Base-by-base conservation (phyloP, 1,140 invertebrate species). In the Drosophila neocordata region DNA sequence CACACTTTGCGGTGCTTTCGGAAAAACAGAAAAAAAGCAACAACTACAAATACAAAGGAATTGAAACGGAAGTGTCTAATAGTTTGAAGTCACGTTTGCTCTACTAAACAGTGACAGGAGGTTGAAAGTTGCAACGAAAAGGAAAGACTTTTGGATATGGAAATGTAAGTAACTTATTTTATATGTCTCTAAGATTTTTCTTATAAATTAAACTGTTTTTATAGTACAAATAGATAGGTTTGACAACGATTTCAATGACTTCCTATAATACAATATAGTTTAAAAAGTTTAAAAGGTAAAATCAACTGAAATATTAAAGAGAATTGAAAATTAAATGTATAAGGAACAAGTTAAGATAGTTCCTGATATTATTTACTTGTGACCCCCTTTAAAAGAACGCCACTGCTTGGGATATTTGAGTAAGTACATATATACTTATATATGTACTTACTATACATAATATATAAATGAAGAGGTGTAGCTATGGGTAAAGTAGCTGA, bases 61-160 rank as follows among this genome's bases (percentile, higher is more conserved):
- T 57, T 12, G 64, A 62, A 85, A 67, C 78, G 78, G 83, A 87
- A 87, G 82, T 87, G 52, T 48, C 69, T 74, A 67, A 77, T 85
- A 73, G 69, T 69, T 58, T n/a, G 55, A 37, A 74, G 64, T 68
- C 82, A 87, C 82, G 82, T 87, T 71, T 79, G 65, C 48, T 38
- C 55, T 52, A 65, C 83, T 4, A 56, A 18, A 64, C 57, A 57
- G 38, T 44, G 38, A 44, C 38, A 6, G 3, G 4, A 24, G 27
- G 27, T 4, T 31, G 1, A 31, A 31, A 31, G n/a, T n/a, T n/a
- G n/a, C n/a, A n/a, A n/a, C n/a, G n/a, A 31, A 31, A 31, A 31
- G 8, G 7, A 18, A 41, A 41, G 5, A 13, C 4, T 31, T 1
- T 4, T 24, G 22, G 22, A 3, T 31, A 6, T 31, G 4, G 4